Conservation (phyloP, 2,797 vertebrate genomes). For the Carduelis carduelis region DNA sequence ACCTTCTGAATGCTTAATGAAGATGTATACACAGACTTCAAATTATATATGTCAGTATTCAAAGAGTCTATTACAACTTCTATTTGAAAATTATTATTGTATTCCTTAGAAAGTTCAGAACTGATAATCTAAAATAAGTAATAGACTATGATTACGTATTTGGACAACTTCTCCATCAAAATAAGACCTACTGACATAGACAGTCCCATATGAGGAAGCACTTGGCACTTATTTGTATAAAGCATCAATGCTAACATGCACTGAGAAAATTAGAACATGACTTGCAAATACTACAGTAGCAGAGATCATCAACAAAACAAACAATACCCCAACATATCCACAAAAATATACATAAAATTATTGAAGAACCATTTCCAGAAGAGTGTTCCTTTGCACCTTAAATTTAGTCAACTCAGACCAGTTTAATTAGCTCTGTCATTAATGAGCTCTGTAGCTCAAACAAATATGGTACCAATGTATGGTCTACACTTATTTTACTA, state of each 20-base stretch:
- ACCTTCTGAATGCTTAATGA: not conserved
- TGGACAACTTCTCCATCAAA: not conserved
- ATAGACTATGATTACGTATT: not conserved
- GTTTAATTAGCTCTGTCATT: not conserved
- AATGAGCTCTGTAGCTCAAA: not conserved
- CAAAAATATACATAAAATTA: not conserved
- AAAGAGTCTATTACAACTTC: not conserved
- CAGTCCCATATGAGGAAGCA: not conserved
- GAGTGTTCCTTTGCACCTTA: not conserved
- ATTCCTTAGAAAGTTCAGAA: not conserved
- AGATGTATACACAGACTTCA: not conserved
- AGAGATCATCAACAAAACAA: not conserved
- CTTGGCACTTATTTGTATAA: not conserved
- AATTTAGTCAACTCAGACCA: not conserved
- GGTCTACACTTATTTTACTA: not conserved
- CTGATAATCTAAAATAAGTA: not conserved
- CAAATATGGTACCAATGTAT: fast-evolving
- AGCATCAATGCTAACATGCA: not conserved
- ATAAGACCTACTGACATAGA: not conserved
- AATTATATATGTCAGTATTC: not conserved
- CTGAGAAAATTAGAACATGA: not conserved
- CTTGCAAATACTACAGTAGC: not conserved
- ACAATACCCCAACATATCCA: not conserved
- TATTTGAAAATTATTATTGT: not conserved
- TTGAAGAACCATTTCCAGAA: not conserved